A percentile compares a stretch with the other conserved stretches of the same genome.
Conservation (phyloP, 2,888 invertebrate genomes). For the Gonocerus acuteangulatus region DNA sequence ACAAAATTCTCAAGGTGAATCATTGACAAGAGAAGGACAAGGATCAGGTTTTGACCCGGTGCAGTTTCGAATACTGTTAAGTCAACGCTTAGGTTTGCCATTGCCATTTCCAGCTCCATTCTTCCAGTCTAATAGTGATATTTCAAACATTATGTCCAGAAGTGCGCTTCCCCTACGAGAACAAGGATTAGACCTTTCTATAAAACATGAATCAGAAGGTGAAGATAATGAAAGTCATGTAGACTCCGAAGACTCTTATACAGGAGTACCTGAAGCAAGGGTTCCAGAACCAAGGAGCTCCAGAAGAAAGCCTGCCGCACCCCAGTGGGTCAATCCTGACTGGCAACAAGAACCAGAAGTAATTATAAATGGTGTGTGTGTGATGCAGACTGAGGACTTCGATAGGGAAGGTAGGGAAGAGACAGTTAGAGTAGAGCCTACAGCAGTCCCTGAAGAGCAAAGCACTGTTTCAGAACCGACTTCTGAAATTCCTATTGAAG, state of each 20-base stretch:
- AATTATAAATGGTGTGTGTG: constrained; percentile 89
- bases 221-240: constrained; percentile 62
- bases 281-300: constrained; percentile 47
- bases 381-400: constrained; percentile 66
- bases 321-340: constrained; percentile 95
- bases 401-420: constrained; percentile 51
- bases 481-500: constrained; percentile 26
- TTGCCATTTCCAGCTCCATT: constrained; percentile 64
- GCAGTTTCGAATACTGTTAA: constrained; percentile 78
- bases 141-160: constrained; percentile 67
- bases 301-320: constrained; percentile 87
- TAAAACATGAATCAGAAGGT: constrained; percentile 74
- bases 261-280: constrained; percentile 39
- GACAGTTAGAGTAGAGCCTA: constrained; percentile 68
- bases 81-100: constrained; percentile 76
- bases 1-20: constrained; percentile 70
- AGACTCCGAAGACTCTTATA: constrained; percentile 38
- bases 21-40: constrained; percentile 41
- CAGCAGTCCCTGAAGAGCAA: constrained; percentile 56
- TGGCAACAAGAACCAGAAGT: constrained; percentile 76
- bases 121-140: constrained; percentile 65
- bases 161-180: constrained; percentile 57
- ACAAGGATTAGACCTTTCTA: constrained; percentile 73
- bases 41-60: constrained; percentile 77
- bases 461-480: constrained; percentile 31